Conservation (phyloP, 35 echinoderm and acorn worm genomes). For the Acanthaster planci region DNA sequence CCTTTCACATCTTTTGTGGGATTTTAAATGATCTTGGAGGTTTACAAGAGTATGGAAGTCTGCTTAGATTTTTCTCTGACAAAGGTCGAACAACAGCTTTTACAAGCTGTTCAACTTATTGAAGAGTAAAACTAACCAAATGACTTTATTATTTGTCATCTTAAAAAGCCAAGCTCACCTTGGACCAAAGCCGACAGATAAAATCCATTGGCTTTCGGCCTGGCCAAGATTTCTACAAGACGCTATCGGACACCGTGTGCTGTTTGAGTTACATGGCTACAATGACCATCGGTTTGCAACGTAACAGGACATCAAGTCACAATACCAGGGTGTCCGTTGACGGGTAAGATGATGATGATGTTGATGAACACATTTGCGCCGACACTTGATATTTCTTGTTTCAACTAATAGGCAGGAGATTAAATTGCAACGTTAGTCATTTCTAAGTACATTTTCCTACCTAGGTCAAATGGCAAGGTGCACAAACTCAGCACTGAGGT, state of each 20-base stretch:
- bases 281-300: not conserved
- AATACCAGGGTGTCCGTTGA: not conserved
- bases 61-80: too few relatives aligned
- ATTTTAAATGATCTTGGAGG: too few relatives aligned
- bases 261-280: constrained; percentile 27
- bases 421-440: too few relatives aligned
- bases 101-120: too few relatives aligned
- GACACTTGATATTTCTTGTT: too few relatives aligned
- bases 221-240: constrained; percentile 19
- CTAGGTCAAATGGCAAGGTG: constrained; percentile 10
- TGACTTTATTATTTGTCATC: not conserved
- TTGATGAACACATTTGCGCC: too few relatives aligned
- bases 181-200: constrained; percentile 18
- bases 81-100: too few relatives aligned
- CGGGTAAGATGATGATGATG: not conserved
- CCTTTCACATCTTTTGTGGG: not conserved
- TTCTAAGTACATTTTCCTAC: not conserved
- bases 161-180: constrained; percentile 26
- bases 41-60: too few relatives aligned
- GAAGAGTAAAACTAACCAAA: not conserved
- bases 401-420: too few relatives aligned
- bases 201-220: constrained; percentile 33
- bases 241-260: constrained; percentile 12
- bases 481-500: constrained; percentile 2
- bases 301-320: constrained; percentile 34